These are phyloP conservation scores for Phocides pigmalion DNA, from an alignment of 1,140 invertebrate species.

Conservation along the genomic window DNA sequence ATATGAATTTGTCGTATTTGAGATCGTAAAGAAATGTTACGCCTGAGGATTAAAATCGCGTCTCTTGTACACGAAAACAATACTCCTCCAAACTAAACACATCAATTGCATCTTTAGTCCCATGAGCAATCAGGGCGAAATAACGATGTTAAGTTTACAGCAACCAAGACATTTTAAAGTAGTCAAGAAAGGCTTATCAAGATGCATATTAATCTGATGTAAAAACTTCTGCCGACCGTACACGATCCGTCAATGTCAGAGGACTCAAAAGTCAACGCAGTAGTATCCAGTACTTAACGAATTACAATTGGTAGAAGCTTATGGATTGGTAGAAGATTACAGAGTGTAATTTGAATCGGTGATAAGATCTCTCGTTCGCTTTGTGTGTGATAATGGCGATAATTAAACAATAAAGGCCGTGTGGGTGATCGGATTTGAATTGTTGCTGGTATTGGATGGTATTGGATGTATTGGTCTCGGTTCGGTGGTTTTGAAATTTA, in stretches of 20 bases:
- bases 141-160: too few species aligned
- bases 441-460: conserved; percentile 28
- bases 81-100: too few species aligned
- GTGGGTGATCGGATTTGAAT: conserved; percentile 55
- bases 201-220: not conserved
- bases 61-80: too few species aligned
- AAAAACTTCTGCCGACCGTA: conserved; percentile 40
- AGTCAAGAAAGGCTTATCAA: conserved; percentile 12
- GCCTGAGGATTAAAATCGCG: too few species aligned
- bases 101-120: too few species aligned
- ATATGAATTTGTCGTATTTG: too few species aligned
- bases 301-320: conserved; percentile 55
- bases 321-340: too few species aligned
- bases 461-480: conserved; percentile 12
- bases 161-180: too few species aligned
- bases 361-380: conserved; percentile 59
- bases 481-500: conserved; percentile 22
- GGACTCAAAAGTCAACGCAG: conserved; percentile 19
- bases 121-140: too few species aligned
- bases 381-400: conserved; percentile 54
- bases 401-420: conserved; percentile 57
- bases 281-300: conserved; percentile 25
- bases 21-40: too few species aligned
- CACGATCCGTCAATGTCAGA: conserved; percentile 43
- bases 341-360: conserved; percentile 57